Conservation (phyloP, 2,888 invertebrate genomes). For the Leistus spinibarbis region DNA sequence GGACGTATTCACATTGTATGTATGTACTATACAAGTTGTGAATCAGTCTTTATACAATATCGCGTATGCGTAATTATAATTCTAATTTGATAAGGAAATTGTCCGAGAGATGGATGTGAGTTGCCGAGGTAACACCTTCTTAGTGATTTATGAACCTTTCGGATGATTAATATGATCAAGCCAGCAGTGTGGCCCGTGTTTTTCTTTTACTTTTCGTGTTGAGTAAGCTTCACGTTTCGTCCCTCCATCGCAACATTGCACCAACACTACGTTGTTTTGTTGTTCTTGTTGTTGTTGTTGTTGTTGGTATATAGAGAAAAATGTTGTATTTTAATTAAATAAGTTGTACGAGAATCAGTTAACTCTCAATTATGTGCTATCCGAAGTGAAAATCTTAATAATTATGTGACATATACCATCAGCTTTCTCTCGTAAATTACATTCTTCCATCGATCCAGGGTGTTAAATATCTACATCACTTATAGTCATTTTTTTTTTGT, state of each 20-base stretch:
- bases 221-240: background rate
- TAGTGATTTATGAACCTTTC: conserved; percentile 31
- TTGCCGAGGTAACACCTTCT: conserved; percentile 35
- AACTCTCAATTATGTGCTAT: background rate
- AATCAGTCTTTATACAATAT: background rate
- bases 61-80: conserved; percentile 27
- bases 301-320: background rate
- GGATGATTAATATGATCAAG: conserved; percentile 21
- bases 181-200: background rate
- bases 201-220: background rate
- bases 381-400: background rate
- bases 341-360: background rate
- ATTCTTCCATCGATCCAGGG: no score
- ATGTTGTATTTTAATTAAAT: background rate
- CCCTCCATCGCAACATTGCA: background rate
- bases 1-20: no score
- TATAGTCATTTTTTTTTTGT: no score
- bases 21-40: background rate
- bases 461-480: no score
- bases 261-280: background rate
- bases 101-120: conserved; percentile 20
- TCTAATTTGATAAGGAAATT: conserved; percentile 37
- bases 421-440: background rate
- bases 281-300: no score
- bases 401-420: background rate